phyloP scores from a whole-genome alignment of 2,888 invertebrate species.

The Drosophila recens region DNA sequence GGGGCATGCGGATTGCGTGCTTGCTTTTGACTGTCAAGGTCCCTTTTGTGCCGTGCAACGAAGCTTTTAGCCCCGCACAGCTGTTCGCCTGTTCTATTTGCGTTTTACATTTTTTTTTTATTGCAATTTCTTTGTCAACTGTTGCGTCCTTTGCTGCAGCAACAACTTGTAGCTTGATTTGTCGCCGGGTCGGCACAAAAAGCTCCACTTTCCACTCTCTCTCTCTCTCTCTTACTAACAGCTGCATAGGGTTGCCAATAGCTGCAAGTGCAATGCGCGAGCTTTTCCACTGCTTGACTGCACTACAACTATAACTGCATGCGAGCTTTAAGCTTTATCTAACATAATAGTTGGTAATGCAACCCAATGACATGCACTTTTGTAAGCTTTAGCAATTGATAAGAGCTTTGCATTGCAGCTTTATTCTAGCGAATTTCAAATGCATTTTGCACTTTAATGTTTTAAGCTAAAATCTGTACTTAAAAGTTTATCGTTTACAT shows the following conservation, averaged over 20 bases:
- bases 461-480: background rate
- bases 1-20: constrained; percentile 1
- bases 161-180: constrained; percentile 66
- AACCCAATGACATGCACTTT: constrained; percentile 37
- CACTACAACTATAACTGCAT: constrained; percentile 10
- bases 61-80: constrained; percentile 35
- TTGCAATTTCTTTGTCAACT: constrained; percentile 46
- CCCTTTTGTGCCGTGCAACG: constrained; percentile 14
- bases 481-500: constrained; percentile 15
- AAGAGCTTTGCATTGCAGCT: constrained; percentile 46
- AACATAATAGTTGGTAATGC: constrained; percentile 45
- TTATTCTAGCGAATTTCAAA: constrained; percentile 47
- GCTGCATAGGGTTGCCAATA: constrained; percentile 16
- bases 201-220: background rate
- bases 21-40: constrained; percentile 40
- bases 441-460: constrained; percentile 30
- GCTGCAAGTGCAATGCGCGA: constrained; percentile 27
- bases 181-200: constrained; percentile 3
- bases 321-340: constrained; percentile 39
- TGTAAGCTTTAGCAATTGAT: constrained; percentile 17
- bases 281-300: constrained; percentile 13
- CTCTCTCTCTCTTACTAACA: background rate
- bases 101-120: constrained; percentile 18
- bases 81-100: constrained; percentile 45
- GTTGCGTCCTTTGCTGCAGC: constrained; percentile 58